phyloP scores from a whole-genome alignment of 2,113 vertebrate species.

The Pomatorhinus ruficollis region DNA sequence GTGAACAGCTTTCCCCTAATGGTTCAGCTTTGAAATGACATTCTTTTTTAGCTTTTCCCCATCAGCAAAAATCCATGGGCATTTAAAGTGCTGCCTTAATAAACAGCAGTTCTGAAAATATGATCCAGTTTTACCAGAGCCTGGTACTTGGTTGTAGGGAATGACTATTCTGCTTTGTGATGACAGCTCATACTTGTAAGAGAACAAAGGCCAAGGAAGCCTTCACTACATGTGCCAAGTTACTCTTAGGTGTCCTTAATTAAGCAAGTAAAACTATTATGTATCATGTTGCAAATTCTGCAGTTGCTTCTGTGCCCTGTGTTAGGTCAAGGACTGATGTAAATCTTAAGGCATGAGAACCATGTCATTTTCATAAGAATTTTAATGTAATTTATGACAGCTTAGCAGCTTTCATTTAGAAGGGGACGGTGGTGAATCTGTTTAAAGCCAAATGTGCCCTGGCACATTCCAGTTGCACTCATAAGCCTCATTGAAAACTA shows the following conservation, averaged over 20 bases:
- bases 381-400: neutral
- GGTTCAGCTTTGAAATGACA: neutral
- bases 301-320: neutral
- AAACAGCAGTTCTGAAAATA: neutral
- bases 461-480: neutral
- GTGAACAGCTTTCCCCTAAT: neutral
- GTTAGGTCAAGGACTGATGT: neutral
- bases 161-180: neutral
- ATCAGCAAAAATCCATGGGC: neutral
- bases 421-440: neutral
- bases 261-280: neutral
- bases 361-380: neutral
- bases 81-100: neutral
- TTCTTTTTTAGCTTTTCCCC: neutral
- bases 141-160: neutral
- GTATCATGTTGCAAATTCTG: neutral
- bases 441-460: constrained; percentile 1
- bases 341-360: neutral
- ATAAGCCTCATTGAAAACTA: neutral
- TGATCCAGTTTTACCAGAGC: neutral
- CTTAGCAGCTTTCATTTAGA: neutral
- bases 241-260: neutral
- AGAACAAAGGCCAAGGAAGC: constrained; percentile 8
- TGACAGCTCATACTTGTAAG: neutral
- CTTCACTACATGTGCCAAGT: neutral